These are phyloP conservation scores for Pollimyrus isidori DNA, from an alignment of 2,113 vertebrate genomes.

Conservation along the genomic window DNA sequence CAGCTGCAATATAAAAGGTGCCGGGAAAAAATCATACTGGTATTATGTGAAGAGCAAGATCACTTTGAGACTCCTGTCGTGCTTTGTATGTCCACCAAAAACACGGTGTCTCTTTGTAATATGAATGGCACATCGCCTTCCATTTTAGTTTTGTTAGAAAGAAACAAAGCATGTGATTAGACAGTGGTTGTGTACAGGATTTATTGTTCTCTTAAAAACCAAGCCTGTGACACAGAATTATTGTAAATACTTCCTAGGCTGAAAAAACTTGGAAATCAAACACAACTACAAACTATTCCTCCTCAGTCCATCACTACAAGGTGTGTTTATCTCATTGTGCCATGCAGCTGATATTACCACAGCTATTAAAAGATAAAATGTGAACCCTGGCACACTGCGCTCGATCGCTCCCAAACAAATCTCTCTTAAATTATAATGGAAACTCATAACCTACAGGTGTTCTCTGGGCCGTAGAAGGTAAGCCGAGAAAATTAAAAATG, in stretches of 20 bases:
- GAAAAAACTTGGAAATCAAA: neutral
- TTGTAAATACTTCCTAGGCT: neutral
- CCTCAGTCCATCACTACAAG: neutral
- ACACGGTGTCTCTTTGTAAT: neutral
- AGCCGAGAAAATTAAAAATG: neutral
- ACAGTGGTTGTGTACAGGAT: neutral
- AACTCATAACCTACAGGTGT: constrained; percentile 10
- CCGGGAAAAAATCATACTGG: neutral
- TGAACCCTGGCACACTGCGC: neutral
- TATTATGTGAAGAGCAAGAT: neutral
- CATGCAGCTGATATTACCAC: neutral
- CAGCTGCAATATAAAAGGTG: neutral
- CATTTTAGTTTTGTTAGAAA: neutral
- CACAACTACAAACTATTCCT: neutral
- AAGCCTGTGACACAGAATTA: neutral
- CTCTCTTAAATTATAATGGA: constrained; percentile 8
- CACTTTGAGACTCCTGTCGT: neutral
- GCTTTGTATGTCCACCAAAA: neutral
- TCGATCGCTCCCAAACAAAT: neutral
- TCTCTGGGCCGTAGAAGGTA: neutral
- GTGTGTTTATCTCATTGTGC: neutral
- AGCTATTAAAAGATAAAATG: constrained; percentile 14
- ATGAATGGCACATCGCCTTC: neutral
- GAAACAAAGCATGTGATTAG: neutral
- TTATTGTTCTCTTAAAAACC: neutral